Evolutionary conservation across 2,113 vertebrate genomes (phyloP).

Genomic region (Coreoperca whiteheadi): DNA sequence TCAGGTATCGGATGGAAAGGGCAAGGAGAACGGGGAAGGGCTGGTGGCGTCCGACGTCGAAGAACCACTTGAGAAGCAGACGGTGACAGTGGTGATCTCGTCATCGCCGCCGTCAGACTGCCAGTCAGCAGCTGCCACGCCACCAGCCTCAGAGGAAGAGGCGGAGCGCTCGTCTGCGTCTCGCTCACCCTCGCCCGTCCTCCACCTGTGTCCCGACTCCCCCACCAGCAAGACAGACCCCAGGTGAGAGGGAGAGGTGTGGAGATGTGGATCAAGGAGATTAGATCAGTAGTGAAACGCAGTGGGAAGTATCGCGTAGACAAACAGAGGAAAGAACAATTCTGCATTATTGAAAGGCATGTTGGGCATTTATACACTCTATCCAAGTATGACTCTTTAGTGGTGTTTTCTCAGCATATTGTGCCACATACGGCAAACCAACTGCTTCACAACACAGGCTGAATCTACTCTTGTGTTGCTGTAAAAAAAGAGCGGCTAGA

Average conservation of each 20-base stretch:
- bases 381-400: background rate
- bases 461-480: background rate
- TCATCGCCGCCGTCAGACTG: constrained; percentile 35
- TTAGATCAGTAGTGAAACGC: background rate
- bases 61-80: constrained; percentile 30
- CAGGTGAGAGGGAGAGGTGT: constrained; percentile 84
- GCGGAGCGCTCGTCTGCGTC: constrained; percentile 67
- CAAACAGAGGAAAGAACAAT: background rate
- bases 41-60: constrained; percentile 1
- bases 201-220: constrained; percentile 86
- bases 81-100: background rate
- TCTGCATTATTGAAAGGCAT: background rate
- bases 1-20: constrained; percentile 32
- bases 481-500: background rate
- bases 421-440: background rate
- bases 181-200: constrained; percentile 74
- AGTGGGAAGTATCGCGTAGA: background rate
- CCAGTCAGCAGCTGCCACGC: constrained; percentile 50
- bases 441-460: background rate
- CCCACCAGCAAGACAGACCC: constrained; percentile 87
- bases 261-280: constrained; percentile 7
- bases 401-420: background rate
- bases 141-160: constrained; percentile 72
- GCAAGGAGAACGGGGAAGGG: constrained; percentile 43
- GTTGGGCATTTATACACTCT: background rate